Percentiles rank a stretch among this genome's conserved stretches.
Conservation (phyloP, 2,888 invertebrate genomes). For the Pterostichus niger region DNA sequence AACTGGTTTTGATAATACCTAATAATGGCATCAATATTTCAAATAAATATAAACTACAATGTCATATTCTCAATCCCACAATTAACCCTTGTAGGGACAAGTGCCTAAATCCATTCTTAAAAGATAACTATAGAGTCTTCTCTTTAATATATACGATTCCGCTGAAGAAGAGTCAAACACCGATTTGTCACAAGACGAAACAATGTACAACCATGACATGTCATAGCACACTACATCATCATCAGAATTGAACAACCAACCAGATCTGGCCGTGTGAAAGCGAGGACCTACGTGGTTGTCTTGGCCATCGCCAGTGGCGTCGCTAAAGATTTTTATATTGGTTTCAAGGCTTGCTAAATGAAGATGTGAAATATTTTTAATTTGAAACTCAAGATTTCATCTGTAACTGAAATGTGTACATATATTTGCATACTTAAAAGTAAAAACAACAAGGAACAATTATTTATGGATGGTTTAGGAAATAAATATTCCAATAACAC, state of each 20-base stretch:
- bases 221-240: slow-evolving; percentile 48
- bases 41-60: slow-evolving; percentile 36
- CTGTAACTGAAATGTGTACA: too few species aligned
- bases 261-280: slow-evolving; percentile 41
- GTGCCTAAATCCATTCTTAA: slow-evolving; percentile 32
- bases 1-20: too few species aligned
- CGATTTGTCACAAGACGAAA: slow-evolving; percentile 45
- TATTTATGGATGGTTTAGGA: too few species aligned
- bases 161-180: slow-evolving; percentile 40
- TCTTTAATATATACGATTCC: slow-evolving; percentile 17
- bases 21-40: slow-evolving; percentile 3
- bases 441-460: too few species aligned
- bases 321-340: neutral
- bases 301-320: neutral
- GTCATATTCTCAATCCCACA: slow-evolving; percentile 24
- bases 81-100: slow-evolving; percentile 6
- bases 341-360: too few species aligned
- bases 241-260: slow-evolving; percentile 34
- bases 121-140: slow-evolving; percentile 23
- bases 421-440: too few species aligned
- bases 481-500: too few species aligned
- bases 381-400: too few species aligned
- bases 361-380: too few species aligned
- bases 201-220: slow-evolving; percentile 50
- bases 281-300: slow-evolving; percentile 43